Evolutionary conservation across 2,888 invertebrate species (phyloP).

Genomic region (Platyscelio sp.): DNA sequence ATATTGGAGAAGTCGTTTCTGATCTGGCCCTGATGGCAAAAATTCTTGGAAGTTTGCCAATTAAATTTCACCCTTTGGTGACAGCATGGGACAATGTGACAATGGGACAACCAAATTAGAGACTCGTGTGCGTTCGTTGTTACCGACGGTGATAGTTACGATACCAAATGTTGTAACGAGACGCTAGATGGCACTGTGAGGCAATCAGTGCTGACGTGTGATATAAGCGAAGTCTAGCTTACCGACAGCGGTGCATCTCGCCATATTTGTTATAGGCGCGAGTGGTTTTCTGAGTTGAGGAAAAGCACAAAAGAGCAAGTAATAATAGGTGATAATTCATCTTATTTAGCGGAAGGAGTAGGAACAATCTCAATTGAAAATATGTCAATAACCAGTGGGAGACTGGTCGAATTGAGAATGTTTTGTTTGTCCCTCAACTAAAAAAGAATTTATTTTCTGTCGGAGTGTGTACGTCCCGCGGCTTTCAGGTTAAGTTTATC

Average conservation of each 20-base stretch:
- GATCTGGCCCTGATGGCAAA: too few species aligned
- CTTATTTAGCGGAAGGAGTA: conserved; percentile 52
- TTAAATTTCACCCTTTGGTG: too few species aligned
- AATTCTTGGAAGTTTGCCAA: too few species aligned
- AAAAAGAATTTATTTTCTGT: conserved; percentile 75
- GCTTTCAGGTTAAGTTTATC: conserved; percentile 42
- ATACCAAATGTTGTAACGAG: not conserved
- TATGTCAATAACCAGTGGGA: conserved; percentile 66
- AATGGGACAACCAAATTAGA: too few species aligned
- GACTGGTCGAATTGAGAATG: conserved; percentile 67
- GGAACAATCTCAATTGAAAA: conserved; percentile 67
- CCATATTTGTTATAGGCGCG: conserved; percentile 45
- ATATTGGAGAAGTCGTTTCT: too few species aligned
- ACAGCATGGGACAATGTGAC: too few species aligned
- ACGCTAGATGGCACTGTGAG: conserved; percentile 1
- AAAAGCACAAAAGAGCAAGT: conserved; percentile 1
- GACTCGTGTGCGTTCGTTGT: conserved; percentile 25
- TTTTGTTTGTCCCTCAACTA: conserved; percentile 72
- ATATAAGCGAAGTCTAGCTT: conserved; percentile 64
- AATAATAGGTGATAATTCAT: conserved; percentile 66
- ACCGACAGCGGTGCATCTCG: conserved; percentile 70
- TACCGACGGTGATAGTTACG: not conserved
- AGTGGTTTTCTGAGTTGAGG: conserved; percentile 69
- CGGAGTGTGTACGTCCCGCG: conserved; percentile 57
- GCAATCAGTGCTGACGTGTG: not conserved